A percentile compares a stretch with the other conserved stretches of the same genome.
Conservation (phyloP, 1,140 invertebrate genomes). For the Bombus sibiricus region DNA sequence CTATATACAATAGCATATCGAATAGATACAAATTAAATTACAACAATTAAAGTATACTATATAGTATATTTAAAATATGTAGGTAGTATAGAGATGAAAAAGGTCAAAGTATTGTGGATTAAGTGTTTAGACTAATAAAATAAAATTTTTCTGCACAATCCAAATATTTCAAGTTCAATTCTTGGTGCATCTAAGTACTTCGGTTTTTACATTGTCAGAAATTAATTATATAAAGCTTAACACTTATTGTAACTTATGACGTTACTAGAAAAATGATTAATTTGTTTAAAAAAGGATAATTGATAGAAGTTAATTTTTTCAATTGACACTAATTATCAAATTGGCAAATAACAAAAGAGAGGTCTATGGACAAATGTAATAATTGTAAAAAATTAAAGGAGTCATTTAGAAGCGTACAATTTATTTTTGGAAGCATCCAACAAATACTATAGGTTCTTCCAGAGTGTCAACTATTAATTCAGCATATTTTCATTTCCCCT, state of each 20-base stretch:
- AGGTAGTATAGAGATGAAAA: not conserved
- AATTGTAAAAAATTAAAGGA: not conserved
- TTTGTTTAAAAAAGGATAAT: not conserved
- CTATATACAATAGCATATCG: not conserved
- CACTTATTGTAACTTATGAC: no score
- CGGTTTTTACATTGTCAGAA: no score
- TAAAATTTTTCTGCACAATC: not conserved
- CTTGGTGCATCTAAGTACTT: no score
- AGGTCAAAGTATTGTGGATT: not conserved
- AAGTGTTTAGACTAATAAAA: not conserved
- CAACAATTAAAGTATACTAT: not conserved
- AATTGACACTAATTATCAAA: not conserved
- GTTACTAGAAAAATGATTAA: not conserved
- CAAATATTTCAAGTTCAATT: not conserved
- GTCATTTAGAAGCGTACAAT: not conserved
- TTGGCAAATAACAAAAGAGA: no score
- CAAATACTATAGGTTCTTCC: not conserved
- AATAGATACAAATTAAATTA: not conserved
- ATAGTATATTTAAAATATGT: not conserved
- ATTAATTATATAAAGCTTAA: no score
- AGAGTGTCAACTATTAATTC: not conserved
- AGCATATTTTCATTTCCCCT: constrained; percentile 25
- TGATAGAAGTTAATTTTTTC: not conserved
- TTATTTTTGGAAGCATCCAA: not conserved
- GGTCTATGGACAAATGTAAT: not conserved